Conservation (phyloP, 2,888 invertebrate species). For the Netelia melanura region DNA sequence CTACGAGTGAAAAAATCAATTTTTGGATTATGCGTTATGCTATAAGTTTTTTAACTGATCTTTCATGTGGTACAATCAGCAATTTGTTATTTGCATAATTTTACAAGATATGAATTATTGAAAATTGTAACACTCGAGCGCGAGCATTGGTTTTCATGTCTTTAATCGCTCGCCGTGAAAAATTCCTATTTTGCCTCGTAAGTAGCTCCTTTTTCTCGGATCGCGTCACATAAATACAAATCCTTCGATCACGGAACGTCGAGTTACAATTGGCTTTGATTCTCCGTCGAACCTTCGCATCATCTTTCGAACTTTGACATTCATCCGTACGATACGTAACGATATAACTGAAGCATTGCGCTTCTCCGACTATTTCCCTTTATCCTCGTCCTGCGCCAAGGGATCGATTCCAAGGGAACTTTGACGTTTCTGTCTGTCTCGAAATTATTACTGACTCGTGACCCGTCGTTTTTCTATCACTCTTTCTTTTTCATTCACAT, state of each 20-base stretch:
- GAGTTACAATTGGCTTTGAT: slow-evolving; percentile 32
- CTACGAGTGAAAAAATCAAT: too few species aligned
- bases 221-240: neutral
- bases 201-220: too few species aligned
- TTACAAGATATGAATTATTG: too few species aligned
- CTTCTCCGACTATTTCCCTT: slow-evolving; percentile 11
- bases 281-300: slow-evolving; percentile 25
- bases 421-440: neutral
- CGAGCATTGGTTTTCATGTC: too few species aligned
- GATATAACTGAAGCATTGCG: slow-evolving; percentile 14
- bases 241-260: slow-evolving; percentile 25
- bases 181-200: too few species aligned
- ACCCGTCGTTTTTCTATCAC: neutral
- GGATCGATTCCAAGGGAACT: slow-evolving; percentile 20
- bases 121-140: too few species aligned
- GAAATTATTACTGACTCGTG: slow-evolving; percentile 4
- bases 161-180: too few species aligned
- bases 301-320: slow-evolving; percentile 10
- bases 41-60: too few species aligned
- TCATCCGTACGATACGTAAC: neutral
- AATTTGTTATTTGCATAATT: too few species aligned
- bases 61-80: too few species aligned
- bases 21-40: too few species aligned
- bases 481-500: slow-evolving; percentile 16
- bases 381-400: slow-evolving; percentile 16